These are phyloP conservation scores for Drosophila tristis DNA, from an alignment of 1,140 invertebrate species.

Conservation along the genomic window DNA sequence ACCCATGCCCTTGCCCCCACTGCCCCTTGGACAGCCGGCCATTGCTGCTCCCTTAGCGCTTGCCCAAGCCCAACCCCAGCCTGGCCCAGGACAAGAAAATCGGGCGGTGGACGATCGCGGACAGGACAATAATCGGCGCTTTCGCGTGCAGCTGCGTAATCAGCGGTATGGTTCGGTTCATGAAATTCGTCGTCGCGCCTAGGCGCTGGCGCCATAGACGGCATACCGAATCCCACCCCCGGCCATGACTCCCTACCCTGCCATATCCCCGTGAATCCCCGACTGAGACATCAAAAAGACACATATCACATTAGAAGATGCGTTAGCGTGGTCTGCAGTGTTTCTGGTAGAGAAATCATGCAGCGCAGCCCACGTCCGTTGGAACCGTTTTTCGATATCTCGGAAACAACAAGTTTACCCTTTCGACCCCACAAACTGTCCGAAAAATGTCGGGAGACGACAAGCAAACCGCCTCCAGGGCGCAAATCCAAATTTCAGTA, in stretches of 20 bases:
- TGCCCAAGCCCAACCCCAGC: constrained; percentile 1
- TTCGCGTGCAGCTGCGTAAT: constrained; percentile 74
- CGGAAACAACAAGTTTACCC: constrained; percentile 3
- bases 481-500: constrained; percentile 3
- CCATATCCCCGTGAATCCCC: not conserved
- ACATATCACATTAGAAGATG: constrained; percentile 35
- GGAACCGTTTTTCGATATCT: constrained; percentile 54
- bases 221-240: not conserved
- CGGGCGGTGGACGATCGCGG: constrained; percentile 47
- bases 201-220: constrained; percentile 4
- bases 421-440: not conserved
- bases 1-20: constrained; percentile 18
- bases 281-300: not conserved
- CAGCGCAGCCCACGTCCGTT: constrained; percentile 49
- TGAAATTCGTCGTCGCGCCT: constrained; percentile 77
- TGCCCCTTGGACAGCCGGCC: not conserved
- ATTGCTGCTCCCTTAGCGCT: not conserved
- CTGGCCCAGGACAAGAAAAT: not conserved
- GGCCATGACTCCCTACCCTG: not conserved
- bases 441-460: too few relatives aligned
- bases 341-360: constrained; percentile 24
- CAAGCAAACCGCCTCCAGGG: too few relatives aligned
- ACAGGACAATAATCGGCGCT: constrained; percentile 63
- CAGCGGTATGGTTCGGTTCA: constrained; percentile 75
- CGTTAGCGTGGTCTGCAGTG: constrained; percentile 51